phyloP scores from a whole-genome alignment of 2,888 invertebrate species.

The Cynaeus angustus region DNA sequence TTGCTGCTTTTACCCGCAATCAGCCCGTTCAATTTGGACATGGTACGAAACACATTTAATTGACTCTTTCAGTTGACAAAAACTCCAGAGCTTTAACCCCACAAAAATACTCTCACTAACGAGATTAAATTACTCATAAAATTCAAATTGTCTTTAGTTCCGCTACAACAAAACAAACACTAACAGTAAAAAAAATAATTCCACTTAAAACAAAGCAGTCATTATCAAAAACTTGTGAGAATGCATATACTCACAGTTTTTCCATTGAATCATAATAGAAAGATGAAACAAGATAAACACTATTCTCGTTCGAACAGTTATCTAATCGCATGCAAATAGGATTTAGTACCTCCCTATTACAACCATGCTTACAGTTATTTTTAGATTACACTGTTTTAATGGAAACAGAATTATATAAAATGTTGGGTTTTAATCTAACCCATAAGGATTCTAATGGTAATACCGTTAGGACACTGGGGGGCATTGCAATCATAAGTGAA shows the following conservation, averaged over 20 bases:
- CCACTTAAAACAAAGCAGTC: constrained; percentile 12
- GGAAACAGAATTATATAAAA: constrained; percentile 31
- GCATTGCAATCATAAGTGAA: constrained; percentile 40
- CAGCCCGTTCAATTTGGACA: constrained; percentile 18
- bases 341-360: constrained; percentile 32
- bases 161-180: constrained; percentile 37
- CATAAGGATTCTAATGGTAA: constrained; percentile 28
- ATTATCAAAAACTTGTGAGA: constrained; percentile 28
- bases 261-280: constrained; percentile 13
- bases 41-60: background rate
- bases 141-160: constrained; percentile 40
- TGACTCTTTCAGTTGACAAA: constrained; percentile 6
- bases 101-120: constrained; percentile 49
- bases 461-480: constrained; percentile 32
- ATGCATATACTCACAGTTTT: constrained; percentile 12
- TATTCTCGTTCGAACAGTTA: constrained; percentile 34
- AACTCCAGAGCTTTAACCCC: constrained; percentile 43
- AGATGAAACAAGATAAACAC: constrained; percentile 22
- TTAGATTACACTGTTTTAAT: constrained; percentile 40
- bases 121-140: constrained; percentile 47
- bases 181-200: constrained; percentile 31
- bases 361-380: constrained; percentile 42
- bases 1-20: constrained; percentile 9
- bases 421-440: constrained; percentile 31
- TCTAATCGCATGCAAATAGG: constrained; percentile 40